These are phyloP conservation scores for Aphidius colemani DNA, from an alignment of 2,888 invertebrate genomes.

Conservation along the genomic window DNA sequence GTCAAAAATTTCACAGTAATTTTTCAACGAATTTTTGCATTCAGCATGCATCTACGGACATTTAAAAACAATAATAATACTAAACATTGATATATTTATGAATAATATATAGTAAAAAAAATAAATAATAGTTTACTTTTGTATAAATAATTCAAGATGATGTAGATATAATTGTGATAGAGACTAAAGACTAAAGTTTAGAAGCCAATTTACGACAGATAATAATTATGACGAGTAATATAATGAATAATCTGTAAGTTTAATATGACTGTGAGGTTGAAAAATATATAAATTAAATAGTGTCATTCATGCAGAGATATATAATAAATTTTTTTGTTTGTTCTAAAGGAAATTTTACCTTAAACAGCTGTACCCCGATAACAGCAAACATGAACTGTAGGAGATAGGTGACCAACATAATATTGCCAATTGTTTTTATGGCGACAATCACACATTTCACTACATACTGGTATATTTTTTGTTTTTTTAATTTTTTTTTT, in stretches of 20 bases:
- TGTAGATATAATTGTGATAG: too few relatives aligned
- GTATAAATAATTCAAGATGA: too few relatives aligned
- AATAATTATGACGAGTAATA: background rate
- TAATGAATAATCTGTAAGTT: too few relatives aligned
- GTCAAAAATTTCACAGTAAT: too few relatives aligned
- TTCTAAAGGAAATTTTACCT: conserved; percentile 70
- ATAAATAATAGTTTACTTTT: background rate
- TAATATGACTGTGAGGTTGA: too few relatives aligned
- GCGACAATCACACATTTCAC: conserved; percentile 99
- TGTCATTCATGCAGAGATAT: background rate
- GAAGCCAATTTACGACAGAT: background rate
- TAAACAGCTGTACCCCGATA: conserved; percentile 99
- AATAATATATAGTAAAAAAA: background rate
- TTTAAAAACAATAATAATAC: background rate
- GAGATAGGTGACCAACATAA: conserved; percentile 99
- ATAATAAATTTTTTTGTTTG: conserved; percentile 33
- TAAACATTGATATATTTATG: background rate
- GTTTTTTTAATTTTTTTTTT: conserved; percentile 33
- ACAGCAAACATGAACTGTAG: conserved; percentile 99
- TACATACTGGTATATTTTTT: conserved; percentile 79
- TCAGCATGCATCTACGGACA: background rate
- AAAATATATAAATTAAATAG: background rate
- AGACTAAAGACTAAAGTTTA: too few relatives aligned
- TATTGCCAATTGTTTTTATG: conserved; percentile 99
- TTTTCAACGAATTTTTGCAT: too few relatives aligned